Evolutionary conservation across 2,888 invertebrate genomes (phyloP), one percentile per base, ranked within the genome.

Genomic region (Pediacus dermestoides): DNA sequence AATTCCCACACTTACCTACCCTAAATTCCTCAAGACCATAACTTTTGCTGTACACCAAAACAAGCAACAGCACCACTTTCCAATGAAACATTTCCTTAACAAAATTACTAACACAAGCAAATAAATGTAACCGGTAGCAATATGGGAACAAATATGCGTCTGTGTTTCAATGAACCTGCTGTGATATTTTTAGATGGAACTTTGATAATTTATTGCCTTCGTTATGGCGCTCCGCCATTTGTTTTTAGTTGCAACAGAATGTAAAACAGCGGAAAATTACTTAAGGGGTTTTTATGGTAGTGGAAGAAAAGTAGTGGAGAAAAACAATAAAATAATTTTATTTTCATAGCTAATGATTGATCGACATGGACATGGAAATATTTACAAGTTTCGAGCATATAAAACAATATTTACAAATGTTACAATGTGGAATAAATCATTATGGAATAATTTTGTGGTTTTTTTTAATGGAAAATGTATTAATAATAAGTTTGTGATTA

Each of bases 151-250:
- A 33, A 22, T 18, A 23, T 15, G 22, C 12, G 39, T 34, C 9
- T 10, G 11, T 3, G 38, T 26, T 39, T 27, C 34, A 34, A 34
- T 34, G 39, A 39, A 39, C 39, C 30, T 25, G 11, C 34, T 7
- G 21, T 13, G 34, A 21, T 36, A 36, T 36, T 36, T 36, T 28
- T 36, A 36, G 36, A 36, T 6, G 9, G 16, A n/a, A 22, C 10
- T 10, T 33, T 18, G 8, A 4, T 21, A 21, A 33, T 33, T 33
- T 33, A 33, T 22, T 33, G 11, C 13, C n/a, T 7, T 28, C n/a
- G n/a, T 9, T 13, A 28, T 28, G 28, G 28, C 11, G 11, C 12
- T 13, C 14, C 4, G 4, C 3, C 23, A 23, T 23, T 23, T 23
- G 4, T 7, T 10, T 18, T 8, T 18, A 4, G 18, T 18, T 18